These are phyloP conservation scores for Neolamprologus kungweensis DNA, from an alignment of 2,113 vertebrate species.

Conservation along the genomic window DNA sequence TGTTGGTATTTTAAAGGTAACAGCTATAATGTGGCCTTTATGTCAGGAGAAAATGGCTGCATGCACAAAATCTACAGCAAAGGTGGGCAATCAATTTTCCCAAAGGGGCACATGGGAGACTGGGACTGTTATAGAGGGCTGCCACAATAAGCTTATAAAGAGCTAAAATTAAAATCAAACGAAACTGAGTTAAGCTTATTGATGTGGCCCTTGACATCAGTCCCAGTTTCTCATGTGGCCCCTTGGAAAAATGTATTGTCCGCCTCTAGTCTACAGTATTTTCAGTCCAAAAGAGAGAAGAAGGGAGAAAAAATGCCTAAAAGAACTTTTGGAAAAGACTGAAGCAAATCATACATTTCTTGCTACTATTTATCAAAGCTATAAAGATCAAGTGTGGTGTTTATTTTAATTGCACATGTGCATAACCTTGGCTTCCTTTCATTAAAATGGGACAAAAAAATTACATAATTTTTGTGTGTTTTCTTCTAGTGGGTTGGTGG, in stretches of 20 bases:
- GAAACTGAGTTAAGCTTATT: neutral
- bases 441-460: neutral
- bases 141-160: neutral
- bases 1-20: conserved; percentile 59
- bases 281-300: neutral
- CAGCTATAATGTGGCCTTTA: neutral
- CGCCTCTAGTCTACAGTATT: neutral
- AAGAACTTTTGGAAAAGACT: neutral
- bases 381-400: neutral
- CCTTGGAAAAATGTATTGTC: neutral
- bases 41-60: neutral
- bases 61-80: neutral
- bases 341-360: neutral
- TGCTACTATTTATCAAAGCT: neutral
- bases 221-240: neutral
- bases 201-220: neutral
- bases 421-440: neutral
- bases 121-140: neutral
- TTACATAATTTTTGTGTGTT: fast-evolving
- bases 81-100: neutral
- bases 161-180: neutral
- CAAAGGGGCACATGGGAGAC: neutral
- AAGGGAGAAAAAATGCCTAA: neutral
- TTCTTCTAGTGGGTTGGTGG: conserved; percentile 90
- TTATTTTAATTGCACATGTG: neutral